Base-by-base conservation (phyloP, 2,113 vertebrate genomes). In the Nematolebias whitei region DNA sequence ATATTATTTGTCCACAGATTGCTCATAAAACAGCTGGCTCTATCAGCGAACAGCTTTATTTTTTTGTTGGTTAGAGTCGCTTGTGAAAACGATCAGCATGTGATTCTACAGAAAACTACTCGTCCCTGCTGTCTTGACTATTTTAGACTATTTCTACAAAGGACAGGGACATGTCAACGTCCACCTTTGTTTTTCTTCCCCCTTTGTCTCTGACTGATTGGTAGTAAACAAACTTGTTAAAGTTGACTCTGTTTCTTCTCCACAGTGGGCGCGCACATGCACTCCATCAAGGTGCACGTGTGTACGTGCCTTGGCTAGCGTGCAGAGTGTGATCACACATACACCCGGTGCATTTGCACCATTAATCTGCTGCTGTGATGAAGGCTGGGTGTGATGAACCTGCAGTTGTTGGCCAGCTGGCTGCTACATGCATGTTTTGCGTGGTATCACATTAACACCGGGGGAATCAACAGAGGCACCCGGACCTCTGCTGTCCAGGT, bases 321-420 rank as follows among this genome's bases (percentile, higher is more conserved):
- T 45, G 66, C 13, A 1, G 48, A 3, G 64, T 79, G 82, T 76
- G 82, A 82, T 83, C 74, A 38, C 18, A 49, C 78, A 65, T 82
- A 63, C 74, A 80, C 73, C 82, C 79, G 45, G 2, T 68, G 82
- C 60, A 79, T 82, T 85, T 80, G 70, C 67, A 78, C 59, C 71
- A 41, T 84, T 80, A 85, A 48, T 63, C 66, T 85, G 78, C 73
- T 79, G 84, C 84, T 68, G 78, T 60, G 40, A 73, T 64, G 45
- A 71, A 66, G 72, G 80, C 82, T 55, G 67, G 44, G 71, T 72
- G 84, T 74, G 44, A 72, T 76, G 70, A 74, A 75, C 71, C 58
- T 70, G 59, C 52, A 51, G 18, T 41, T 48, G 43, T 19, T 43
- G 76, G 60, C 76, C 78, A 79, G 70, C 78, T 84, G 80, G 67